Evolutionary conservation across 2,797 vertebrate species (phyloP).

Genomic region (Psittacula derbiana): DNA sequence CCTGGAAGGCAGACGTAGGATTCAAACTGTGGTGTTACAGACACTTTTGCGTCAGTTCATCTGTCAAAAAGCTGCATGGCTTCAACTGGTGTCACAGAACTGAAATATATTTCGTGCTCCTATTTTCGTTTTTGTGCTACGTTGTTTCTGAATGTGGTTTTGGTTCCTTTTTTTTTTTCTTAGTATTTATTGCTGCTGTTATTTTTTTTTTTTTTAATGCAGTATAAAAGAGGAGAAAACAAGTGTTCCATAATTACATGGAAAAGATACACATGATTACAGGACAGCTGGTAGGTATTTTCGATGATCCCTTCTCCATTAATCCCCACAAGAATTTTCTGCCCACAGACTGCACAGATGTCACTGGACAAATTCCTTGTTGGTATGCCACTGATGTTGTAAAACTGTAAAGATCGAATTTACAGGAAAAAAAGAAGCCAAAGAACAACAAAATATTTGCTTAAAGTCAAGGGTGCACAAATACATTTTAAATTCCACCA

Average conservation of each 20-base stretch:
- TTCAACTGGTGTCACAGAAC: neutral
- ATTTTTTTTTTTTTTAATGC: slow-evolving; percentile 8
- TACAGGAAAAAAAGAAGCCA: neutral
- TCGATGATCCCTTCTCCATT: slow-evolving; percentile 81
- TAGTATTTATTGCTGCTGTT: neutral
- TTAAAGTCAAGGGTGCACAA: neutral
- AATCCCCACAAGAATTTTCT: slow-evolving; percentile 80
- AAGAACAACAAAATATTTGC: neutral
- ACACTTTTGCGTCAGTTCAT: neutral
- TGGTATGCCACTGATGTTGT: slow-evolving; percentile 74
- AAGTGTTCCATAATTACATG: neutral
- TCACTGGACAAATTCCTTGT: slow-evolving; percentile 70
- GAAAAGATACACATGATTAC: slow-evolving; percentile 78
- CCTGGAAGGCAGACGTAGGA: neutral
- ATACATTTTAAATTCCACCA: neutral
- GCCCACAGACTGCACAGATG: slow-evolving; percentile 75
- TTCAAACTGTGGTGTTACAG: neutral
- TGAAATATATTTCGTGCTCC: neutral
- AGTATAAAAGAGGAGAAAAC: neutral
- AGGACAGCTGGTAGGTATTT: slow-evolving; percentile 85
- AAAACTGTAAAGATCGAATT: slow-evolving; percentile 69
- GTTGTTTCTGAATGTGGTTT: neutral
- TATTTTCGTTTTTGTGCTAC: neutral
- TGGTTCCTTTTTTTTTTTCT: neutral
- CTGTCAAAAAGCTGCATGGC: neutral